Conservation (phyloP, 2,113 vertebrate species). For the Podiceps cristatus region DNA sequence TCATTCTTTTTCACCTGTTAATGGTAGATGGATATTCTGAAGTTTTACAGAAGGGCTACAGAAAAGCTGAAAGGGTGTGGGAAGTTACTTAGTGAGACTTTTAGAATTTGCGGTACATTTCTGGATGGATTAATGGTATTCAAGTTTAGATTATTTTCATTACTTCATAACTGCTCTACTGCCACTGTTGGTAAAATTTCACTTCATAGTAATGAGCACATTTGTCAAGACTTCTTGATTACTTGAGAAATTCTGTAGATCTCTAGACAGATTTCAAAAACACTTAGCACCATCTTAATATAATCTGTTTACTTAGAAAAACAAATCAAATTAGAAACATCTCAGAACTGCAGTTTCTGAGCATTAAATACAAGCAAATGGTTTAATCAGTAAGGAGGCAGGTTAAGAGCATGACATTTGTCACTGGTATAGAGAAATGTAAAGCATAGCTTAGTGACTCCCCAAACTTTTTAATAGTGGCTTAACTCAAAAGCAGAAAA, state of each 20-base stretch:
- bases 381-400: background rate
- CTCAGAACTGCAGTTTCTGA: background rate
- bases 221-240: background rate
- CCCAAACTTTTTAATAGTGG: background rate
- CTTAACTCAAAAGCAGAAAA: background rate
- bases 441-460: background rate
- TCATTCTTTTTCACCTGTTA: background rate
- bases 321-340: background rate
- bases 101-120: background rate
- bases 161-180: background rate
- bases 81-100: background rate
- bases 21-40: background rate
- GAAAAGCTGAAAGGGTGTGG: background rate
- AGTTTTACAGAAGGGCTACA: background rate
- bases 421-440: background rate
- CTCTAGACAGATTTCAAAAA: background rate
- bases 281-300: background rate
- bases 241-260: constrained; percentile 12
- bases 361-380: background rate
- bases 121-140: background rate
- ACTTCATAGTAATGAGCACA: background rate
- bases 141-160: background rate
- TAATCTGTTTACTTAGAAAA: background rate
- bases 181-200: background rate
- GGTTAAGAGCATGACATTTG: background rate